phyloP scores from a whole-genome alignment of 2,888 invertebrate genomes.

The Coleophora deauratella region DNA sequence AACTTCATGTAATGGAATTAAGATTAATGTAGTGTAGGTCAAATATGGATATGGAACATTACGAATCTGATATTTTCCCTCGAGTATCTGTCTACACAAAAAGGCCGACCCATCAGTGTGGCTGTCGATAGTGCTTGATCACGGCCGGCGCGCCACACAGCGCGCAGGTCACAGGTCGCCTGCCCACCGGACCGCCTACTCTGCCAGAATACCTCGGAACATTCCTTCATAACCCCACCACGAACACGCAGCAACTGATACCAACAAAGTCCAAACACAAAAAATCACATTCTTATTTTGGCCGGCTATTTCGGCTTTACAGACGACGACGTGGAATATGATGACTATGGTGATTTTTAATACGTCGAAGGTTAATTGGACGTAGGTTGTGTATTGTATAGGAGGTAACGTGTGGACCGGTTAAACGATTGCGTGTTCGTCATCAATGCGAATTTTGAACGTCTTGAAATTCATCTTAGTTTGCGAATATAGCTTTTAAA shows the following conservation, averaged over 20 bases:
- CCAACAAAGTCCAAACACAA: conserved; percentile 15
- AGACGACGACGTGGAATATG: conserved; percentile 50
- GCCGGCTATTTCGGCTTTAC: conserved; percentile 29
- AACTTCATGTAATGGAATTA: too few species aligned
- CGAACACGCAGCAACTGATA: conserved; percentile 13
- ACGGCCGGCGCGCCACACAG: conserved; percentile 45
- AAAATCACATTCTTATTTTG: conserved; percentile 14
- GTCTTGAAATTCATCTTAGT: too few species aligned
- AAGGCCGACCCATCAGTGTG: conserved; percentile 14
- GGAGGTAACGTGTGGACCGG: conserved; percentile 46
- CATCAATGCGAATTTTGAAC: conserved; percentile 21
- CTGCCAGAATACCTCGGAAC: conserved; percentile 40
- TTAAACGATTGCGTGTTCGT: conserved; percentile 33
- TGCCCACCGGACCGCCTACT: conserved; percentile 51
- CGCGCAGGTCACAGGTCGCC: conserved; percentile 55
- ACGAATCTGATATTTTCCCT: conserved; percentile 1
- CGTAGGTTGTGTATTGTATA: conserved; percentile 59
- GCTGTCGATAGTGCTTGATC: conserved; percentile 42
- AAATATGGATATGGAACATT: too few species aligned
- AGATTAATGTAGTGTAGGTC: too few species aligned
- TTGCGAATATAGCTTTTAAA: too few species aligned
- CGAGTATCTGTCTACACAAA: conserved; percentile 19
- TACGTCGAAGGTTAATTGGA: conserved; percentile 69
- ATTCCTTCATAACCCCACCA: conserved; percentile 28
- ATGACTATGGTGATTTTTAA: conserved; percentile 62